These are phyloP conservation scores for Anolis apletophallus DNA, from an alignment of 2,797 vertebrate genomes.

Conservation along the genomic window DNA sequence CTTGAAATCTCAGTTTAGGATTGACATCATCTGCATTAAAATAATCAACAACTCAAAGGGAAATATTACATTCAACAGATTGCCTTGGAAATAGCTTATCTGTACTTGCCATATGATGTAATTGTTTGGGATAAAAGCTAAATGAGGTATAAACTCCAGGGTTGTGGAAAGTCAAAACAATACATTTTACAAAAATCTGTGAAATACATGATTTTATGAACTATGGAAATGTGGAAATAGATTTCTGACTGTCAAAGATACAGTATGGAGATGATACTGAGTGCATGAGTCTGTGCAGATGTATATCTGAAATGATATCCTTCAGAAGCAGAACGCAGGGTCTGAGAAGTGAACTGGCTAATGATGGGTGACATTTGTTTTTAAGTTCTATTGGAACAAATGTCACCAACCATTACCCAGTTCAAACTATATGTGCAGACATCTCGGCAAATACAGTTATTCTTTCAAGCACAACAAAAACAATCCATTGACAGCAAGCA, in stretches of 20 bases:
- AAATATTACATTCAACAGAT: conserved; percentile 50
- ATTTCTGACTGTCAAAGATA: conserved; percentile 43
- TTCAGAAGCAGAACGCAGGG: conserved; percentile 35
- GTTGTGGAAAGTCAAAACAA: conserved; percentile 37
- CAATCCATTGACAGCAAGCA: background rate
- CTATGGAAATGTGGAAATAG: background rate
- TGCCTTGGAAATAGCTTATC: conserved; percentile 51
- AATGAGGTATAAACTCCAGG: conserved; percentile 12
- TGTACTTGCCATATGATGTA: conserved; percentile 44
- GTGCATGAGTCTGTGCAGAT: background rate
- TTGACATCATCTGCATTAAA: conserved; percentile 31
- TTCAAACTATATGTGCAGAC: too few relatives aligned
- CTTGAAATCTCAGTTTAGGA: background rate
- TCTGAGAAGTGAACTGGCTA: background rate
- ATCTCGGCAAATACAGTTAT: too few relatives aligned
- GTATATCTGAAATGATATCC: background rate
- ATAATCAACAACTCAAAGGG: conserved; percentile 32
- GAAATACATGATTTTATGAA: background rate
- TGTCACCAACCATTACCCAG: too few relatives aligned
- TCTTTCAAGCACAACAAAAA: too few relatives aligned
- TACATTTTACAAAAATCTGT: background rate
- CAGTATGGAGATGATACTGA: conserved; percentile 9
- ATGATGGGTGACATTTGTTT: background rate
- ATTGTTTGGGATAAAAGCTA: conserved; percentile 58
- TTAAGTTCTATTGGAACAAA: background rate